Evolutionary conservation across 2,888 invertebrate species (phyloP), one percentile per base, ranked within the genome.

Genomic region (Hesperia comma): DNA sequence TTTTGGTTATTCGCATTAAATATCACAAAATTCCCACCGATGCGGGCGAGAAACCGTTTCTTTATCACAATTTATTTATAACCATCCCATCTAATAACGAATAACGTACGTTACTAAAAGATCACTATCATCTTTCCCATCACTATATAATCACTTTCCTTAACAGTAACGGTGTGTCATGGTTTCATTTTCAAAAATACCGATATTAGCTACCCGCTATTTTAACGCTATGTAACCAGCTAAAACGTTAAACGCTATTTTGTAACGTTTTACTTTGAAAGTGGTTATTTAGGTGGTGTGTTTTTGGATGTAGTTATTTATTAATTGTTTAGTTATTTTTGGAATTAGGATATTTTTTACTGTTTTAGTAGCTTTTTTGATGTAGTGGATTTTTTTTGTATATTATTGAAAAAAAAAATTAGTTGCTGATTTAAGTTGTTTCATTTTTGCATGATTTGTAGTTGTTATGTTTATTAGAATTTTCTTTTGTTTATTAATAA

Each of bases 111-210:
- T 15, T n/a, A n/a, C n/a, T n/a, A n/a, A 15, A 40, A 8, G n/a
- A 19, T n/a, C 12, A 51, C 61, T 12, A 8, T 15, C n/a, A n/a
- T n/a, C n/a, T n/a, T n/a, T n/a, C 14, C 43, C 56, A 63, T 63
- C 61, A 68, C 41, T 40, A 61, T 40, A 83, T 87, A 87, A 87
- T 88, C 87, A 87, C 88, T 88, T 88, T 88, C 85, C 73, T 82
- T 80, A 77, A 68, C 37, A 3, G 12, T 64, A 19, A 12, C 8
- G 46, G 56, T 15, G 56, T 63, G 63, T 56, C 15, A 12, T 21
- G 37, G 87, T 86, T 88, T 89, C 88, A 89, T 90, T 90, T 88
- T 90, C 90, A 88, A 88, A 87, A 81, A 75, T 61, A 68, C 63
- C 68, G 68, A 67, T 46, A 69, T 69, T 64, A 49, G 61, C 63